Evolutionary conservation across 2,113 vertebrate genomes (phyloP).

Genomic region (Athene cunicularia): DNA sequence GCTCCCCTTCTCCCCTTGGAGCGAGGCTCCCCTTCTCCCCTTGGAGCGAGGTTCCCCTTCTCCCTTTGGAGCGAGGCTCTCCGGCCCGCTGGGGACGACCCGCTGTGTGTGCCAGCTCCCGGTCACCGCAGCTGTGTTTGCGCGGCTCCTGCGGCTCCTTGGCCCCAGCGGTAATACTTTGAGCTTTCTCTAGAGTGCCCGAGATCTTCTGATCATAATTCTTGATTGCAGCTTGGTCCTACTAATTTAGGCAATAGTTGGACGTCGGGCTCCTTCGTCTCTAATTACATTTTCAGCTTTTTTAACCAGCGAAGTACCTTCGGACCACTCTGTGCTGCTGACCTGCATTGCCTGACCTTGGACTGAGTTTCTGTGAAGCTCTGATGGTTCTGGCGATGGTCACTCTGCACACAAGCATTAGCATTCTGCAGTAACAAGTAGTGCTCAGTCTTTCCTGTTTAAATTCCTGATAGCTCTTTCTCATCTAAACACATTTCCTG

Average conservation of each 20-base stretch:
- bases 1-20: neutral
- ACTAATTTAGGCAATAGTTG: neutral
- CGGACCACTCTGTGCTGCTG: neutral
- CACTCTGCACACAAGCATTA: neutral
- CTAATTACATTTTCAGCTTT: neutral
- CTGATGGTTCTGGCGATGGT: neutral
- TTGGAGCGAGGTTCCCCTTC: neutral
- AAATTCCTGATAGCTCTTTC: conserved; percentile 38
- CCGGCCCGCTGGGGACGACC: neutral
- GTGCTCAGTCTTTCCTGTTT: conserved; percentile 55
- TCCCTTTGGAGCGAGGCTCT: neutral
- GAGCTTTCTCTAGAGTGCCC: neutral
- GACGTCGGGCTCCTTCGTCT: neutral
- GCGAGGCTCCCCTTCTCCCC: neutral
- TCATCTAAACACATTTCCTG: conserved; percentile 56
- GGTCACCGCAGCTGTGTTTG: no score
- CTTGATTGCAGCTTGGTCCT: neutral
- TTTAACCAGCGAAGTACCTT: neutral
- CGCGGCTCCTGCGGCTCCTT: no score
- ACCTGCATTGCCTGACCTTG: neutral
- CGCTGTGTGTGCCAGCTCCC: no score
- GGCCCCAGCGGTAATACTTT: neutral
- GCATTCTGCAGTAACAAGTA: conserved; percentile 1
- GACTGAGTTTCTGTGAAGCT: neutral
- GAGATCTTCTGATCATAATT: neutral